A percentile compares a stretch with the other conserved stretches of the same genome.
Conservation (phyloP, 2,797 vertebrate genomes). For the Megaceryle alcyon region DNA sequence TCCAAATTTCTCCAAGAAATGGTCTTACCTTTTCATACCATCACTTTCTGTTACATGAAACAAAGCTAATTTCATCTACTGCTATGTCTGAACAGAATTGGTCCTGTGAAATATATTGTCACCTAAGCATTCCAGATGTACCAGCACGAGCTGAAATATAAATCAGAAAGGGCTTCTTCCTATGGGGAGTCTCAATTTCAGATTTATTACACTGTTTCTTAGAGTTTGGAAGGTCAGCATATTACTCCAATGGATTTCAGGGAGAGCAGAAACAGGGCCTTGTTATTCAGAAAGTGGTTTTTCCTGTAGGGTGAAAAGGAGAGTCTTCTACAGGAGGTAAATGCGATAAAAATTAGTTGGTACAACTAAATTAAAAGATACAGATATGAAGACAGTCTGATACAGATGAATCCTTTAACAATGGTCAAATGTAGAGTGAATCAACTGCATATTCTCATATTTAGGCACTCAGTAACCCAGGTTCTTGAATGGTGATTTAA, state of each 20-base stretch:
- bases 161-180: slow-evolving; percentile 22
- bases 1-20: neutral
- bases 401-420: neutral
- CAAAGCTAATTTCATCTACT: slow-evolving; percentile 1
- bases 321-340: neutral
- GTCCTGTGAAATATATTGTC: slow-evolving; percentile 3
- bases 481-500: neutral
- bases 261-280: neutral
- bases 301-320: neutral
- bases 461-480: neutral
- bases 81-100: neutral
- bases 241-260: neutral
- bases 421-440: neutral
- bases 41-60: neutral
- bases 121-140: neutral
- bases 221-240: slow-evolving; percentile 22
- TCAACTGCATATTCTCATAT: neutral
- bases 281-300: neutral
- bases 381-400: neutral
- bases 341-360: neutral
- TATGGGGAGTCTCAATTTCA: slow-evolving; percentile 14
- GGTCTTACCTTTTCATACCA: neutral
- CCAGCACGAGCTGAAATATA: neutral
- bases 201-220: neutral
- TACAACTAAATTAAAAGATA: neutral